These are phyloP conservation scores for Dicyrtomina minuta DNA, from an alignment of 2,888 invertebrate genomes.

Conservation along the genomic window DNA sequence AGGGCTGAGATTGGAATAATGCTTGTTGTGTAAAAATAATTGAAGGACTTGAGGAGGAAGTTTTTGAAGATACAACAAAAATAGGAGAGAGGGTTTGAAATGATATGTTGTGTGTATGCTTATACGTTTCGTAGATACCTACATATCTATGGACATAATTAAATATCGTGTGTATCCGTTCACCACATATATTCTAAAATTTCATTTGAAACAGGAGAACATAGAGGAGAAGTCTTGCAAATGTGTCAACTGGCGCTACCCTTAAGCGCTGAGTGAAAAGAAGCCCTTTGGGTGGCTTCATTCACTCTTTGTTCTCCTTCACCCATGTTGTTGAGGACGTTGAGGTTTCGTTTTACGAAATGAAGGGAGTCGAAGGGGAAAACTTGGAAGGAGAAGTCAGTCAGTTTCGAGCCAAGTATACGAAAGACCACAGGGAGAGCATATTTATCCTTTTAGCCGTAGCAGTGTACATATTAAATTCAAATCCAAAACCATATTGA, in stretches of 20 bases:
- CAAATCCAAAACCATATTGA: neutral
- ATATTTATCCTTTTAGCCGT: neutral
- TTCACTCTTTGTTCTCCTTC: slow-evolving; percentile 16
- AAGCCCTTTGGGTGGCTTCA: slow-evolving; percentile 30
- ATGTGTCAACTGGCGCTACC: slow-evolving; percentile 26
- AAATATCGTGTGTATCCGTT: too few species aligned
- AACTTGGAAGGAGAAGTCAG: slow-evolving; percentile 19
- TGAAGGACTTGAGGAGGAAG: slow-evolving; percentile 7
- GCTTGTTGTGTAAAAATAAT: too few species aligned
- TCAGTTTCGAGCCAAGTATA: slow-evolving; percentile 20
- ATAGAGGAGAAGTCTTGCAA: slow-evolving; percentile 7
- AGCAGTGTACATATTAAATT: too few species aligned
- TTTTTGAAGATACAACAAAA: neutral
- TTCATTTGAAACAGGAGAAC: neutral
- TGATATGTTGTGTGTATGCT: too few species aligned
- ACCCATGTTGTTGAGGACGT: too few species aligned
- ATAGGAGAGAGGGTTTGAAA: slow-evolving; percentile 1
- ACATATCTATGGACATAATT: too few species aligned
- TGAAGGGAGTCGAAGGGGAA: slow-evolving; percentile 26
- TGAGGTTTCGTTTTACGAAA: slow-evolving; percentile 28
- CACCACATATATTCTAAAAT: neutral
- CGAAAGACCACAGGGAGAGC: slow-evolving; percentile 28
- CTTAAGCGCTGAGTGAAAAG: slow-evolving; percentile 23
- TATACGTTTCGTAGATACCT: too few species aligned
- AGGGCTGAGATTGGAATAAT: too few species aligned